Base-by-base conservation (phyloP, 1,140 invertebrate species). In the Brachionus rotundiformis region DNA sequence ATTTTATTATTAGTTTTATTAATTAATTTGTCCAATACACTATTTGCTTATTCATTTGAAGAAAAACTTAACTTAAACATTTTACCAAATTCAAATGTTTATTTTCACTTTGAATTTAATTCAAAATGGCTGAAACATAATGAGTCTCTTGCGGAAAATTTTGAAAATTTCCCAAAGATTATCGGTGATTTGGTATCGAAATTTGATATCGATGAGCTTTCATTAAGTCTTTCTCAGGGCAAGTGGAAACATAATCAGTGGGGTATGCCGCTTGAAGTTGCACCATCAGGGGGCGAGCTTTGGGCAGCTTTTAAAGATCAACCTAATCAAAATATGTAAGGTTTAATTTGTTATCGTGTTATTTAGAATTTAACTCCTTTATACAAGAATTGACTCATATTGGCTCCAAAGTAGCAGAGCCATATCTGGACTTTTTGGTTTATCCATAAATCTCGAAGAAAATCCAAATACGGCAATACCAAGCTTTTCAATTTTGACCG, bases 201-300 rank as follows among this genome's bases (percentile, higher is more conserved):
- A 16, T 93, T 95, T 86, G 89, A 92, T 85, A 91, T 98, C 0
- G 91, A 94, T 85, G 96, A 98, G 86, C 87, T 99, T 6, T 94
- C 98, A 86, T 89, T 98, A 36, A 93, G 92, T 82, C 89, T 98
- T 77, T 96, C 95, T 0, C 93, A 95, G 87, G 96, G 96, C 3
- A 88, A 95, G 63, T 99, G 96, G 96, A 91, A 92, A 82, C 92
- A 96, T 87, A 91, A 94, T 85, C 91, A 92, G 82, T 98, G 95
- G 95, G 96, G 95, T 5, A 96, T 96, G 89, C 90, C 90, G 33
- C 92, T 94, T 31, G 87, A 92, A 10, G 92, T 94, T 89, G 92
- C 94, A 41, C 93, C 94, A 16, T 92, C 95, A 29, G 96, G 96
- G 44, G 95, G 94, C 23, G 94, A 98, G 88, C 89, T 98, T 0